Evolutionary conservation across 2,113 vertebrate species (phyloP).

Genomic region (Osmerus eperlanus): DNA sequence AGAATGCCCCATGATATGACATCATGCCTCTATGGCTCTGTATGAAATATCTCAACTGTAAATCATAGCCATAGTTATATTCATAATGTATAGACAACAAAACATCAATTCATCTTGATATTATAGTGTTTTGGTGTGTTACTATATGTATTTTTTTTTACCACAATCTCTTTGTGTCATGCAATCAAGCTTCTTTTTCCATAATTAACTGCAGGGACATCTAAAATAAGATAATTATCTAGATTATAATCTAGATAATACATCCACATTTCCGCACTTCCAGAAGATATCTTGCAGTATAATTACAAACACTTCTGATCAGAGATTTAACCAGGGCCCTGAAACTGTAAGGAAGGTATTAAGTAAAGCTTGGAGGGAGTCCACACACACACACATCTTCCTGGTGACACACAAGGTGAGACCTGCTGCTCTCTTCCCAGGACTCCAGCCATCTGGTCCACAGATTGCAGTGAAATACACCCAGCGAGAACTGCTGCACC

Average conservation of each 20-base stretch:
- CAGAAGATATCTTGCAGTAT: too few relatives aligned
- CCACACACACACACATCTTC: slow-evolving; percentile 49
- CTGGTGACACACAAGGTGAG: slow-evolving; percentile 63
- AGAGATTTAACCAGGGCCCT: slow-evolving; percentile 53
- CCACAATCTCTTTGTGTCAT: slow-evolving; percentile 1
- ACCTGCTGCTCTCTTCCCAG: slow-evolving; percentile 71
- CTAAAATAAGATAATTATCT: slow-evolving; percentile 6
- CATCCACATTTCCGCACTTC: too few relatives aligned
- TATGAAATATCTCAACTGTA: too few relatives aligned
- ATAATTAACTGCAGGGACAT: slow-evolving; percentile 6
- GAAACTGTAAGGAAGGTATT: slow-evolving; percentile 66
- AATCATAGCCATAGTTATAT: too few relatives aligned
- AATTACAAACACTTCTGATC: too few relatives aligned
- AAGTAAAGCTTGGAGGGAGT: slow-evolving; percentile 60
- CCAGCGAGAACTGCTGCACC: slow-evolving; percentile 71
- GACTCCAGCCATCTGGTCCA: slow-evolving; percentile 79
- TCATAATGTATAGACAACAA: too few relatives aligned
- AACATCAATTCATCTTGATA: background rate
- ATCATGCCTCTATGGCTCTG: too few relatives aligned
- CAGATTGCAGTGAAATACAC: slow-evolving; percentile 70
- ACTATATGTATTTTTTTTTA: slow-evolving; percentile 11
- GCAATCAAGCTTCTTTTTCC: slow-evolving; percentile 16
- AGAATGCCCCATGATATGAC: slow-evolving; percentile 17
- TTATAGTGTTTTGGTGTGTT: slow-evolving; percentile 10
- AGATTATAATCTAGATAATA: background rate